These are phyloP conservation scores for Vanessa tameamea DNA, from an alignment of 1,140 invertebrate genomes.

Conservation along the genomic window DNA sequence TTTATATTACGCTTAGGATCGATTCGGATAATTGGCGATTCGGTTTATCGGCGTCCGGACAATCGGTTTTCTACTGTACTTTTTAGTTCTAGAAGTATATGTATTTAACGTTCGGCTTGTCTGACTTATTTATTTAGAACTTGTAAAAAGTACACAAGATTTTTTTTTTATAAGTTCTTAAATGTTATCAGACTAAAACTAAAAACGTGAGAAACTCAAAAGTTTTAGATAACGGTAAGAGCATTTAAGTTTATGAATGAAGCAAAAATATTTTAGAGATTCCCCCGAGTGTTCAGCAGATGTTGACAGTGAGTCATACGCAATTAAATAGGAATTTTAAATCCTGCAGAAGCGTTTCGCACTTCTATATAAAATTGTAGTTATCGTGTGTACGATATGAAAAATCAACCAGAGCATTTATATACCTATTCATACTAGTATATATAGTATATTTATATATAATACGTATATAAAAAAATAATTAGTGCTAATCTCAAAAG, in stretches of 20 bases:
- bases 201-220: constrained; percentile 43
- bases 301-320: constrained; percentile 44
- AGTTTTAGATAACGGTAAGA: constrained; percentile 49
- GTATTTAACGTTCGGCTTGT: no score
- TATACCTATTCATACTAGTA: no score
- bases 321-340: constrained; percentile 26
- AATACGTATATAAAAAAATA: no score
- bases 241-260: constrained; percentile 53
- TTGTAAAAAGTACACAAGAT: not conserved
- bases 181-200: constrained; percentile 28
- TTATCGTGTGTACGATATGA: not conserved
- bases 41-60: no score
- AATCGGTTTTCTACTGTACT: no score
- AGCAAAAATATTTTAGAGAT: constrained; percentile 39
- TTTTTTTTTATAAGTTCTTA: constrained; percentile 7
- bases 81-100: no score
- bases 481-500: no score
- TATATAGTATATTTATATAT: no score
- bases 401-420: no score
- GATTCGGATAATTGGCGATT: no score
- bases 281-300: constrained; percentile 44
- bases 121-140: no score
- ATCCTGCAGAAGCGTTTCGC: constrained; percentile 11
- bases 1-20: no score
- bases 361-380: not conserved